Percentiles rank a stretch among this genome's conserved stretches.
Conservation (phyloP, 2,888 invertebrate genomes). For the Drosophila parthenogenetica region DNA sequence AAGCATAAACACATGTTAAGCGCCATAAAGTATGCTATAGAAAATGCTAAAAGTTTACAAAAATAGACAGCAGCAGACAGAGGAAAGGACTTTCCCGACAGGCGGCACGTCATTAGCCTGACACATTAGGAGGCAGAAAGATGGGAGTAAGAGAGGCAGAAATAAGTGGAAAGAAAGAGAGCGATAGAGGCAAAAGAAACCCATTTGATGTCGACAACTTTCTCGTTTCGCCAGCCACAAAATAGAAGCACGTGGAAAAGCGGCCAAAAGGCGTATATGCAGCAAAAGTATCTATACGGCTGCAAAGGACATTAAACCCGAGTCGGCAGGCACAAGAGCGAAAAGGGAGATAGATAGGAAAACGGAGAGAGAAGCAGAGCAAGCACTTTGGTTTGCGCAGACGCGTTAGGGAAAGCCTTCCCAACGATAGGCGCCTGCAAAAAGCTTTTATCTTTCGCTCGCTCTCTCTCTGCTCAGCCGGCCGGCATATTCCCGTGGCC, state of each 20-base stretch:
- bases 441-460: conserved; percentile 55
- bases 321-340: conserved; percentile 2
- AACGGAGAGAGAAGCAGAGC: neutral
- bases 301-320: conserved; percentile 83
- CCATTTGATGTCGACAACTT: conserved; percentile 66
- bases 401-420: conserved; percentile 39
- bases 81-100: conserved; percentile 4
- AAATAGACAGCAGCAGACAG: conserved; percentile 56
- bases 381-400: conserved; percentile 43
- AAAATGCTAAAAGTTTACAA: conserved; percentile 57
- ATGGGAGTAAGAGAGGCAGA: neutral
- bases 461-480: conserved; percentile 26
- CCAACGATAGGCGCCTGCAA: conserved; percentile 45
- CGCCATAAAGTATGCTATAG: conserved; percentile 79
- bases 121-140: neutral
- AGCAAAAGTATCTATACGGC: conserved; percentile 71
- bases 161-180: neutral
- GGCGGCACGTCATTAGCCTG: conserved; percentile 59
- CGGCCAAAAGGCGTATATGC: conserved; percentile 48
- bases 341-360: too few species aligned
- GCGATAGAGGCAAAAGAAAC: conserved; percentile 34
- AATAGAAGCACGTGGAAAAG: conserved; percentile 43
- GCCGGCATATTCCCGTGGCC: conserved; percentile 66
- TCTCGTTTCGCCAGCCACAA: conserved; percentile 55
- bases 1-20: conserved; percentile 61